Evolutionary conservation across 2,888 invertebrate genomes (phyloP), one percentile per base, ranked within the genome.

Genomic region (Eledone cirrhosa): DNA sequence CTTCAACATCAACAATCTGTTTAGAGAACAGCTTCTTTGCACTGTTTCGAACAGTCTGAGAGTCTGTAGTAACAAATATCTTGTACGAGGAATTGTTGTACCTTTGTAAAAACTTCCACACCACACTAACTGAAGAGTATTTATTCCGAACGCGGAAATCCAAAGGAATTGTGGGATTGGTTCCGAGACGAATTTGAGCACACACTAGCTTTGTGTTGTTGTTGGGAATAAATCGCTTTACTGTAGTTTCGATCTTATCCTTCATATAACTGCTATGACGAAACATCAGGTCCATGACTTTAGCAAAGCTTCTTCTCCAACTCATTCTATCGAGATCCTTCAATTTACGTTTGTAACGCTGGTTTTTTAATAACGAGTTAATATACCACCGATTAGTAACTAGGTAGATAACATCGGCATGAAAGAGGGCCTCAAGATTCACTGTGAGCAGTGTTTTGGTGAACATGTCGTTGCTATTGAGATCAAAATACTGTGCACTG

Each of bases 61-160:
- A 79, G 77, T 83, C 83, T 14, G 81, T 79, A 41, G 83, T 81
- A 29, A 83, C 72, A 29, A 82, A 83, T n/a, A 81, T 63, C 31
- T 82, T 79, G 41, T 79, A 77, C 7, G 78, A 80, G 24, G 41
- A 47, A 76, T 72, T 33, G 13, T 78, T 76, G n/a, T 79, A 80
- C 16, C 69, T 74, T 24, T 78, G 72, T 24, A 81, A 48, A 77
- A 83, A 82, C 11, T 79, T 48, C 83, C 82, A 82, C 4, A 82
- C 59, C 1, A 48, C 78, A 1, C 29, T 41, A 0, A 82, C 69
- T 19, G 74, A 67, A 1, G 74, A 33, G 33, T 72, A n/a, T 16
- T 77, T 53, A 53, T 81, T 81, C 11, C 76, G n/a, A 13, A 76
- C 76, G 19, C 78, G 69, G n/a, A 65, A 47, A 63, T 82, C 82